Percentiles rank a stretch among this genome's conserved stretches.
phyloP scores from a whole-genome alignment of 1,140 invertebrate species.

The Mesaphorura yosii region DNA sequence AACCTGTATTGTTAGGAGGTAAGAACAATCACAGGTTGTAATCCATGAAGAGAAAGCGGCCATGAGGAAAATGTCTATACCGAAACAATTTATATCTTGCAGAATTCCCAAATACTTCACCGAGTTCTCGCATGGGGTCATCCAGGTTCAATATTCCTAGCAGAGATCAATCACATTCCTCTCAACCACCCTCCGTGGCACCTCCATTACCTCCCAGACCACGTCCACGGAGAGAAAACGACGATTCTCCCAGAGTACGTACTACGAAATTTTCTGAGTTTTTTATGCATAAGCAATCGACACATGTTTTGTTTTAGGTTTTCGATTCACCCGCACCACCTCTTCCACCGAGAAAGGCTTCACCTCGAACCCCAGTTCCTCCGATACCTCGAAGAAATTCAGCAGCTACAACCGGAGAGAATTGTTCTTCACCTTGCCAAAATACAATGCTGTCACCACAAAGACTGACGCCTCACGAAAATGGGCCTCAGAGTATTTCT shows the following conservation, averaged over 20 bases:
- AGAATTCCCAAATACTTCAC: background rate
- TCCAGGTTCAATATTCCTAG: conserved; percentile 37
- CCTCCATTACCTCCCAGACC: conserved; percentile 49
- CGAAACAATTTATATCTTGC: conserved; percentile 4
- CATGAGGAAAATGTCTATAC: background rate
- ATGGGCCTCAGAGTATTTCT: background rate
- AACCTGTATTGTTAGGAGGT: conserved; percentile 39
- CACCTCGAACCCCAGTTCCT: conserved; percentile 23
- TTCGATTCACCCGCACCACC: conserved; percentile 18
- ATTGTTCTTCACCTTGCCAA: background rate
- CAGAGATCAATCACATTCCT: conserved; percentile 37
- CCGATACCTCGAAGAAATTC: conserved; percentile 30
- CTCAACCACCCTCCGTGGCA: conserved; percentile 35
- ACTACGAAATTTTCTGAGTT: conserved; percentile 28
- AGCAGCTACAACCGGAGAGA: conserved; percentile 1
- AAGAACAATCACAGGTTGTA: conserved; percentile 7
- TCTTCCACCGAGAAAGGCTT: conserved; percentile 26
- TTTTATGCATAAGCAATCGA: background rate
- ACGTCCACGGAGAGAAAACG: conserved; percentile 46
- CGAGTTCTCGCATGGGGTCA: background rate
- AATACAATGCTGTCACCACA: conserved; percentile 13
- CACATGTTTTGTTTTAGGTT: background rate
- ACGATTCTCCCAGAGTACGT: conserved; percentile 46
- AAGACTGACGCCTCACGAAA: conserved; percentile 21
- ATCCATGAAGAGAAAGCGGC: no score